phyloP scores from a whole-genome alignment of 2,113 vertebrate species.

The Oreocharis arfaki region DNA sequence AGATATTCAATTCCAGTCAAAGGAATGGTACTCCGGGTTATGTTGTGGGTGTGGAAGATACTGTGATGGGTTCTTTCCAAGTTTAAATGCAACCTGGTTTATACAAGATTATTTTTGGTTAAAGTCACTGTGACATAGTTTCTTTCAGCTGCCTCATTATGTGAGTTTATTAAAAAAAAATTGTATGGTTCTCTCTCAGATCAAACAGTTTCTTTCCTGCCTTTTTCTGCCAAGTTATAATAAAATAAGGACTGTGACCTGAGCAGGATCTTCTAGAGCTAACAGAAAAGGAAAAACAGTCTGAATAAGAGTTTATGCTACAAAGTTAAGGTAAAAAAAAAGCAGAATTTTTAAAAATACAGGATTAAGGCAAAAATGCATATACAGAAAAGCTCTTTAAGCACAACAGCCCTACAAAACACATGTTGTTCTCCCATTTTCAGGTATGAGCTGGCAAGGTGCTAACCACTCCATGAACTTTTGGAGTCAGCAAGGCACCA shows the following conservation, averaged over 20 bases:
- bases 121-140: constrained; percentile 43
- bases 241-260: constrained; percentile 39
- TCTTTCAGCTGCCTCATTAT: constrained; percentile 30
- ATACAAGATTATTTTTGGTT: constrained; percentile 53
- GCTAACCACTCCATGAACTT: neutral
- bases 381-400: neutral
- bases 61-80: constrained; percentile 13
- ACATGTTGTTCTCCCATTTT: neutral
- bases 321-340: neutral
- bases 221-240: constrained; percentile 20
- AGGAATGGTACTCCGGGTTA: constrained; percentile 30
- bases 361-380: neutral
- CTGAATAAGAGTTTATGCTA: neutral
- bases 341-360: too few relatives aligned
- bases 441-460: neutral
- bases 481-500: neutral
- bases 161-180: neutral
- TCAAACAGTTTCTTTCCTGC: constrained; percentile 29
- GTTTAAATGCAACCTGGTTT: constrained; percentile 49
- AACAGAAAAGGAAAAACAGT: neutral
- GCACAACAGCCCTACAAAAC: neutral
- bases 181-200: neutral
- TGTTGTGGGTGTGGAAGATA: constrained; percentile 58
- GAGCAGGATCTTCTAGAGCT: constrained; percentile 10
- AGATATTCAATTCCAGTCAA: constrained; percentile 56